Conservation (phyloP, 2,113 vertebrate species). For the Ibidorhyncha struthersii region DNA sequence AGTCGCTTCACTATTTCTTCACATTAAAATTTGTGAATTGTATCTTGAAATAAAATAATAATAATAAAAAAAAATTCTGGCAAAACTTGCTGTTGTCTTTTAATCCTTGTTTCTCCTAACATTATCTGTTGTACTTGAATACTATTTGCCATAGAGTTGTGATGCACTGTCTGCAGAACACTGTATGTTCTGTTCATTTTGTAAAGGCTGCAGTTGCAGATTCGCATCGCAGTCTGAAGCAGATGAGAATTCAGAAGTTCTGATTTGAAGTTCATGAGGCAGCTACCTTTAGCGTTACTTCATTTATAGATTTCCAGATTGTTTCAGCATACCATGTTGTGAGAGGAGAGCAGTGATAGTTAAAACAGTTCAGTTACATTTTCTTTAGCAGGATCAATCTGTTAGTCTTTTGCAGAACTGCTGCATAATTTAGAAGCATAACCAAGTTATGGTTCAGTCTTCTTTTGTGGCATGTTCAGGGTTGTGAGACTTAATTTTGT, state of each 20-base stretch:
- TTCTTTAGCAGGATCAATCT: not conserved
- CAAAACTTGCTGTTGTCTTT: conserved; percentile 38
- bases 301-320: not conserved
- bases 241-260: not conserved
- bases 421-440: not conserved
- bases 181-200: not conserved
- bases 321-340: not conserved
- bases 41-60: conserved; percentile 8
- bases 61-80: conserved; percentile 32
- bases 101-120: conserved; percentile 34
- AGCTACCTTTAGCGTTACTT: not conserved
- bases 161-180: not conserved
- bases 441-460: not conserved
- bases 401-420: not conserved
- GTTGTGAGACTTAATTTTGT: not conserved
- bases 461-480: not conserved
- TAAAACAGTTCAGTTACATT: not conserved
- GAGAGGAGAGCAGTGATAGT: not conserved
- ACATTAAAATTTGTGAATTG: not conserved
- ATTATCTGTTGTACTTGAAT: not conserved
- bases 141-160: not conserved
- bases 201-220: not conserved
- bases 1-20: not conserved
- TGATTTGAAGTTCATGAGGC: not conserved
- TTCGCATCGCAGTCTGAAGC: not conserved